phyloP scores from a whole-genome alignment of 2,113 vertebrate genomes.

The Catagonus wagneri region DNA sequence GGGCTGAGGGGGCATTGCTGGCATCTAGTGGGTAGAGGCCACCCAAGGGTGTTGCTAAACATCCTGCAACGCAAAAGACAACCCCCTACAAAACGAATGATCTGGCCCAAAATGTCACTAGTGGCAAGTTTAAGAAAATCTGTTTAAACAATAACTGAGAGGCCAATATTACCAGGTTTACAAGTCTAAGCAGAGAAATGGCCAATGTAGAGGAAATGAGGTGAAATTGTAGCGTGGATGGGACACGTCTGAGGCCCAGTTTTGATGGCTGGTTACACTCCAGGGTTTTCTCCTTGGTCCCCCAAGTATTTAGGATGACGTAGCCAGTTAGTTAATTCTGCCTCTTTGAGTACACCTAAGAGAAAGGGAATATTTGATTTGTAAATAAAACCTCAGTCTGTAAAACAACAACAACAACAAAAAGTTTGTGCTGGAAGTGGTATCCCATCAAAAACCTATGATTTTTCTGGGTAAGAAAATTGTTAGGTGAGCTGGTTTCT shows the following conservation, averaged over 20 bases:
- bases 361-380: neutral
- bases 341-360: no score
- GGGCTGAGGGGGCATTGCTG: rapidly evolving
- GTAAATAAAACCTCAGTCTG: neutral
- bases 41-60: neutral
- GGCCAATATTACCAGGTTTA: neutral
- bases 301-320: neutral
- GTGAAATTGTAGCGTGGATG: neutral
- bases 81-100: rapidly evolving
- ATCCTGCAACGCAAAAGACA: neutral
- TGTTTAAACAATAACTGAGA: neutral
- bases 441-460: neutral
- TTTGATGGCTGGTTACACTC: neutral
- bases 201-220: neutral
- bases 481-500: neutral
- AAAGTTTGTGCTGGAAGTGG: neutral
- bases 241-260: no score
- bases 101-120: neutral
- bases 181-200: neutral
- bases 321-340: neutral
- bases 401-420: neutral
- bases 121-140: neutral
- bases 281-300: neutral
- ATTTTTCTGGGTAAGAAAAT: neutral
- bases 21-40: neutral